These are phyloP conservation scores for Laticauda colubrina DNA, from an alignment of 2,113 vertebrate genomes.

Conservation along the genomic window DNA sequence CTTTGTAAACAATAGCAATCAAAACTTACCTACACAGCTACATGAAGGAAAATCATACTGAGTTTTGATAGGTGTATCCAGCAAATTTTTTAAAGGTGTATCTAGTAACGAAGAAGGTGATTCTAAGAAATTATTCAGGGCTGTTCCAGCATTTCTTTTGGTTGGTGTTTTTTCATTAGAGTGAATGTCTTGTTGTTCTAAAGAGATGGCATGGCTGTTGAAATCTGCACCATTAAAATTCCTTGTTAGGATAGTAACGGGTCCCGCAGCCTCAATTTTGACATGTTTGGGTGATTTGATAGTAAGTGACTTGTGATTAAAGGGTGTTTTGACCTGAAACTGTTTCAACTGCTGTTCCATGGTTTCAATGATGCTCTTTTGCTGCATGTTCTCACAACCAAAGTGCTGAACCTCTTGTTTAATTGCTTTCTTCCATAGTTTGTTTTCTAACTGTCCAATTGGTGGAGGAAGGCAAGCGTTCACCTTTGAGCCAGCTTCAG, in stretches of 20 bases:
- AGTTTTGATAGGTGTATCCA: constrained; percentile 92
- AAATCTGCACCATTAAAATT: constrained; percentile 72
- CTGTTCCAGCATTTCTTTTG: constrained; percentile 84
- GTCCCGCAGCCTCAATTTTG: constrained; percentile 88
- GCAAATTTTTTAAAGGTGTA: constrained; percentile 82
- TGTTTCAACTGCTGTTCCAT: constrained; percentile 94
- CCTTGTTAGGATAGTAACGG: constrained; percentile 82
- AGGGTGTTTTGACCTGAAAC: constrained; percentile 85
- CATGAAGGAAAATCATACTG: constrained; percentile 97
- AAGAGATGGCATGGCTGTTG: constrained; percentile 55
- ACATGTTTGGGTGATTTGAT: constrained; percentile 84
- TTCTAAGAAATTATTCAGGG: constrained; percentile 89
- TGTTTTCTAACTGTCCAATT: constrained; percentile 66
- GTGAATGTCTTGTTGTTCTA: constrained; percentile 63
- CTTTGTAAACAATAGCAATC: constrained; percentile 9
- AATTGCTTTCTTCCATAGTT: constrained; percentile 70
- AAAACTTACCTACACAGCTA: constrained; percentile 91
- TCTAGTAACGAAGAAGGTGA: constrained; percentile 88
- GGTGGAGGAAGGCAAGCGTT: constrained; percentile 66
- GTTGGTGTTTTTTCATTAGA: constrained; percentile 81
- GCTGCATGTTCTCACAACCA: constrained; percentile 69
- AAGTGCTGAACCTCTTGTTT: constrained; percentile 83
- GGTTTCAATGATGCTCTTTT: constrained; percentile 87
- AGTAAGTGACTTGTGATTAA: constrained; percentile 84
- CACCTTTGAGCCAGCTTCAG: constrained; percentile 75